Evolutionary conservation across 1,140 invertebrate genomes (phyloP).

Genomic region (Geopemphigus sp.): DNA sequence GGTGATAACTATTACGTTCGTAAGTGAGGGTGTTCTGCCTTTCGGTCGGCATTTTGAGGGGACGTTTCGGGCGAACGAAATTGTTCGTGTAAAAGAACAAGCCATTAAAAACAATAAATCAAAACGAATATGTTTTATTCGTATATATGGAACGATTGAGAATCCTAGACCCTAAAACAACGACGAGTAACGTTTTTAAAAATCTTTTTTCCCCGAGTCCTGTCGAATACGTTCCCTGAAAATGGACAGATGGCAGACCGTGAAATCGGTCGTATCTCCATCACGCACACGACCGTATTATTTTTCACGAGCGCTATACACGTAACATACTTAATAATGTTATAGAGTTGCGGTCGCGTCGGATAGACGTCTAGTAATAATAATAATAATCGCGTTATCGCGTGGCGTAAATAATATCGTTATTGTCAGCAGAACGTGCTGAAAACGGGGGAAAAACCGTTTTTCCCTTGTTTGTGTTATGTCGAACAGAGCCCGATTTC

Average conservation of each 20-base stretch:
- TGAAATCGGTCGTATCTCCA: not conserved
- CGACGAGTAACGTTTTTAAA: not conserved
- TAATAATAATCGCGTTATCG: not conserved
- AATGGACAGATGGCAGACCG: no score
- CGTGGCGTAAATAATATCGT: not conserved
- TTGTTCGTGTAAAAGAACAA: not conserved
- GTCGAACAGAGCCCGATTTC: no score
- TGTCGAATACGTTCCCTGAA: no score
- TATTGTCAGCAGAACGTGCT: constrained; percentile 25
- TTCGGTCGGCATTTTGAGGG: not conserved
- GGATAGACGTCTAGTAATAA: constrained; percentile 3
- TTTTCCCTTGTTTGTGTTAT: not conserved
- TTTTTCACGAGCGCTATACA: not conserved
- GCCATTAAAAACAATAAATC: not conserved
- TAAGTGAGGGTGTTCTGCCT: no score
- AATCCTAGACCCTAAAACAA: not conserved
- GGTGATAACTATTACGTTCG: not conserved
- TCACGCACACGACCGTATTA: no score
- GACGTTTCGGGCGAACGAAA: not conserved
- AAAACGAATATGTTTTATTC: no score
- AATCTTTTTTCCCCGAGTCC: no score
- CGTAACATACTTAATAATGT: not conserved
- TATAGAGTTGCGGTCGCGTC: not conserved
- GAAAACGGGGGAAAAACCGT: not conserved
- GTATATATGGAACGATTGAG: not conserved